Conservation (phyloP, 2,888 invertebrate genomes). For the Blera fallax region DNA sequence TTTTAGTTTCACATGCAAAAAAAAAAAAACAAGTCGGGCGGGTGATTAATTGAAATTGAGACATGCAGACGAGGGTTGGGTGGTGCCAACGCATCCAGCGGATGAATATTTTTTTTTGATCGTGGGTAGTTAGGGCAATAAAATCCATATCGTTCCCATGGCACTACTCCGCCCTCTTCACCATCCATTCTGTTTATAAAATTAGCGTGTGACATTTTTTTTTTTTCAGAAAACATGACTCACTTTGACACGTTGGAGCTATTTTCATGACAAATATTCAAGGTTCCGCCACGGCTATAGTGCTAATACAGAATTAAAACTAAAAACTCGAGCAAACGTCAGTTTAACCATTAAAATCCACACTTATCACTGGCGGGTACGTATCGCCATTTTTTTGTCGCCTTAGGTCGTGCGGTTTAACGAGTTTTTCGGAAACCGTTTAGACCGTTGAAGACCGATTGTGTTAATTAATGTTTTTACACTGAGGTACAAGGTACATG, state of each 20-base stretch:
- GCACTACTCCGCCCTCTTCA: background rate
- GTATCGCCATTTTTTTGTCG: background rate
- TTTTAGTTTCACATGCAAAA: conserved; percentile 17
- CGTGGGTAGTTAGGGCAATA: background rate
- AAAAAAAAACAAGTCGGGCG: background rate
- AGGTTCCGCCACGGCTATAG: background rate
- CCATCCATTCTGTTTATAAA: background rate
- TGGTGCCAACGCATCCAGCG: conserved; percentile 27
- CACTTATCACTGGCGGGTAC: background rate
- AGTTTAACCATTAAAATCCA: background rate
- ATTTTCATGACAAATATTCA: background rate
- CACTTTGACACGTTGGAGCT: background rate
- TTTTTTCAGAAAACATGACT: background rate
- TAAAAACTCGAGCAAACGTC: background rate
- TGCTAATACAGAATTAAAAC: background rate
- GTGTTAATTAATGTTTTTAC: conserved; percentile 22
- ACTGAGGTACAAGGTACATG: background rate
- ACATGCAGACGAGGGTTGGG: conserved; percentile 59
- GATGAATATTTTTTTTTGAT: conserved; percentile 8
- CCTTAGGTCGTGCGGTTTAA: background rate
- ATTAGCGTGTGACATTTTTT: background rate
- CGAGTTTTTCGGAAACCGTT: background rate
- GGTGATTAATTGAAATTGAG: conserved; percentile 71
- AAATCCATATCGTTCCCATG: background rate
- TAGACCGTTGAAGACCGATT: background rate